Percentiles rank a stretch among this genome's conserved stretches.
Conservation (phyloP, 2,797 vertebrate species). For the Melanogrammus aeglefinus region DNA sequence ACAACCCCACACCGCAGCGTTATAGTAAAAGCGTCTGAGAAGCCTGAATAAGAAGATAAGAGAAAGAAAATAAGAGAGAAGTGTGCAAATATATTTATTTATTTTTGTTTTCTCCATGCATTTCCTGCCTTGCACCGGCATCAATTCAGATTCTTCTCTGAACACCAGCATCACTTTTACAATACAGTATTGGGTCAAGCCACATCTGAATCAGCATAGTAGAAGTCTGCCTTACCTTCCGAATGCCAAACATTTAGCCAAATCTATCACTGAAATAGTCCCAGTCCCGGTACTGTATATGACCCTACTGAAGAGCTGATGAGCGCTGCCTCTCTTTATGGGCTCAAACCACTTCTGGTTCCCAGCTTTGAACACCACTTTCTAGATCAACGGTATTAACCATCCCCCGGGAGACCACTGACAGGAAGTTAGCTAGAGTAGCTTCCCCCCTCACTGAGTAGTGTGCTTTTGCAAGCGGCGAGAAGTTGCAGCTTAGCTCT, state of each 20-base stretch:
- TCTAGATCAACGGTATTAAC: constrained; percentile 13
- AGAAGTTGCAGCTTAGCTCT: background rate
- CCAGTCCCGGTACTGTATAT: background rate
- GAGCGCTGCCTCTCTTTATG: background rate
- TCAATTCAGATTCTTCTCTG: background rate
- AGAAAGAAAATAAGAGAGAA: too few relatives aligned
- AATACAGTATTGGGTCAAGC: background rate
- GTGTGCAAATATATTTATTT: too few relatives aligned
- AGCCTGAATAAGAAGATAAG: too few relatives aligned
- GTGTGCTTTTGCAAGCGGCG: background rate
- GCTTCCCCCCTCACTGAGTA: constrained; percentile 36
- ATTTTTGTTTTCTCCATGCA: too few relatives aligned
- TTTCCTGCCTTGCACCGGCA: too few relatives aligned
- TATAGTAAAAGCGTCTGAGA: too few relatives aligned
- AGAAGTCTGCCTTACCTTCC: constrained; percentile 1
- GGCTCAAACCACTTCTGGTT: background rate
- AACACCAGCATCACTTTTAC: background rate
- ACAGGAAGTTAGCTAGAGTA: constrained; percentile 57
- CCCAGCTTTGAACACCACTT: background rate
- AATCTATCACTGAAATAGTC: background rate
- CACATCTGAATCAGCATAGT: background rate
- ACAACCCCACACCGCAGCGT: too few relatives aligned
- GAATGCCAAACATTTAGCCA: background rate
- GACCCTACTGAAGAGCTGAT: background rate
- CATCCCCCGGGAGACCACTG: constrained; percentile 20